Evolutionary conservation across 2,113 vertebrate species (phyloP).

Genomic region (Eolophus roseicapilla): DNA sequence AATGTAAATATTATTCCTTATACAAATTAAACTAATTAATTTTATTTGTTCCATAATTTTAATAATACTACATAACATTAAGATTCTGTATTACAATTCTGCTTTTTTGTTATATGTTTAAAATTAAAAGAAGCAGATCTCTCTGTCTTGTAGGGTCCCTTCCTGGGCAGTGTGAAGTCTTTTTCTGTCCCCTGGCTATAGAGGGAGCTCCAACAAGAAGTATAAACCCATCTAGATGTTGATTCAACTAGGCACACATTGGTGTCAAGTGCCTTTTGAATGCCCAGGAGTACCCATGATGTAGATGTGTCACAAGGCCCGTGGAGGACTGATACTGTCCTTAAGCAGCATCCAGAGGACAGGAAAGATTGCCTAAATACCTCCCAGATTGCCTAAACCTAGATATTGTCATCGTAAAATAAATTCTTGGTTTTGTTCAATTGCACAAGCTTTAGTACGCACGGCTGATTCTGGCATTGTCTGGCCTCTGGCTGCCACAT

Average conservation of each 20-base stretch:
- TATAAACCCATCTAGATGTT: not conserved
- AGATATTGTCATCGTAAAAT: not conserved
- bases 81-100: not conserved
- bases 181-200: not conserved
- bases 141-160: not conserved
- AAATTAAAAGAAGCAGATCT: not conserved
- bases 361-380: not conserved
- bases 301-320: not conserved
- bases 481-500: not conserved
- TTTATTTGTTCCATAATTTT: not conserved
- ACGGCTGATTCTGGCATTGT: not conserved
- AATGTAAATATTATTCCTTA: not conserved
- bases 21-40: not conserved
- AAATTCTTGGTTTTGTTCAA: not conserved
- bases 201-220: not conserved
- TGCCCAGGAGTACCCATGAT: no score
- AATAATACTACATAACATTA: not conserved
- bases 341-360: not conserved
- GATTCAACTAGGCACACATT: accelerated
- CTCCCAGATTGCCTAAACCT: not conserved
- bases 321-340: not conserved
- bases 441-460: not conserved
- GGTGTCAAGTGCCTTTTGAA: not conserved
- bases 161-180: not conserved
- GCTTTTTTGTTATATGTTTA: not conserved